phyloP scores from a whole-genome alignment of 1,140 invertebrate genomes.

The Stegodyphus mimosarum region DNA sequence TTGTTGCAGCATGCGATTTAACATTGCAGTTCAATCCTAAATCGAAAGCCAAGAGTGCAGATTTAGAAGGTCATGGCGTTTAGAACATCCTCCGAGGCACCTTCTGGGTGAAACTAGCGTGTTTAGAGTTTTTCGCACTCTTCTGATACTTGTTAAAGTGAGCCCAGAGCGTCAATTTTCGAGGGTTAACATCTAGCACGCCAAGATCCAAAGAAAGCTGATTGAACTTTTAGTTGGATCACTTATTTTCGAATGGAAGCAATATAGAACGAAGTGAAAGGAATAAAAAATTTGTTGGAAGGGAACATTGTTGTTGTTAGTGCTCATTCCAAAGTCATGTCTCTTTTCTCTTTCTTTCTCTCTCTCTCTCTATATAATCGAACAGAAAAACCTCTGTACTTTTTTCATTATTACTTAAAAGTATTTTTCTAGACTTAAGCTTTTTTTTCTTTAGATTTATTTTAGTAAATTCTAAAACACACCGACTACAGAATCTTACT shows the following conservation, averaged over 20 bases:
- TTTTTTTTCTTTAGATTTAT: no score
- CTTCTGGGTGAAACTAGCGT: background rate
- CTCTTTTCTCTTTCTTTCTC: background rate
- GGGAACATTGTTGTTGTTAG: slow-evolving; percentile 21
- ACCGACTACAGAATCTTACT: no score
- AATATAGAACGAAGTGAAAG: background rate
- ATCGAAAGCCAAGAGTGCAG: slow-evolving; percentile 37
- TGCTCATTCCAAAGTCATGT: slow-evolving; percentile 16
- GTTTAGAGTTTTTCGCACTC: slow-evolving; percentile 23
- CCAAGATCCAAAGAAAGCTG: slow-evolving; percentile 35
- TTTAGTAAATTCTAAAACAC: no score
- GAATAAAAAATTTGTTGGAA: slow-evolving; percentile 7
- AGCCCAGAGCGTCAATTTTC: slow-evolving; percentile 55
- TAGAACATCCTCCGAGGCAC: slow-evolving; percentile 7
- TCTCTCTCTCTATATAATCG: no score
- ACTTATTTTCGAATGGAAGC: background rate
- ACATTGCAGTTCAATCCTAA: slow-evolving; percentile 36
- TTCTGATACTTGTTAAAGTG: slow-evolving; percentile 41
- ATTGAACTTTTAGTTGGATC: slow-evolving; percentile 47
- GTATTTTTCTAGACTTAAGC: no score
- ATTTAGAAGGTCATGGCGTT: slow-evolving; percentile 54
- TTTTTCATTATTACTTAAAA: no score
- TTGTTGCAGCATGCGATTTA: slow-evolving; percentile 4
- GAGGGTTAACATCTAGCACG: slow-evolving; percentile 40
- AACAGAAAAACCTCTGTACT: no score